phyloP scores from a whole-genome alignment of 2,888 invertebrate species.

The Malacosoma neustria region DNA sequence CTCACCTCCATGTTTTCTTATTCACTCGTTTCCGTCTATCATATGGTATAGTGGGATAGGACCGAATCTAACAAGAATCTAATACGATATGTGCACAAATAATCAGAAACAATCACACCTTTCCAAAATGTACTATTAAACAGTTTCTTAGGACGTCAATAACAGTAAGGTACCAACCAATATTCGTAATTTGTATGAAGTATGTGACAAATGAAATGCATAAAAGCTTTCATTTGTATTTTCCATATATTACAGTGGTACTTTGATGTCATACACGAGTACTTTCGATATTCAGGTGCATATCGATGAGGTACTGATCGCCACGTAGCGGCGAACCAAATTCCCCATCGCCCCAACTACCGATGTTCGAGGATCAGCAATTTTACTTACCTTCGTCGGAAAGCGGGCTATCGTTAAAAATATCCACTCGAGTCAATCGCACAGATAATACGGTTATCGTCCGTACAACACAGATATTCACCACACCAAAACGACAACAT shows the following conservation, averaged over 20 bases:
- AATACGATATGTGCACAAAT: slow-evolving; percentile 16
- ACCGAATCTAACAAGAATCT: slow-evolving; percentile 53
- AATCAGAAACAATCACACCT: not conserved
- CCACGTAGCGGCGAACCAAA: slow-evolving; percentile 56
- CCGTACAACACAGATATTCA: slow-evolving; percentile 72
- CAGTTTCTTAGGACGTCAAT: no score
- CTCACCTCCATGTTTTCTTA: slow-evolving; percentile 64
- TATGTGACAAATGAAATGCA: no score
- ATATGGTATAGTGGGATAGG: slow-evolving; percentile 62
- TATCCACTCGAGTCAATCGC: slow-evolving; percentile 66
- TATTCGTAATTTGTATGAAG: no score
- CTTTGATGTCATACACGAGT: no score
- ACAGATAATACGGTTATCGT: slow-evolving; percentile 72
- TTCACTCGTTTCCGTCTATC: slow-evolving; percentile 58
- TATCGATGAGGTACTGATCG: slow-evolving; percentile 38
- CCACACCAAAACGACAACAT: slow-evolving; percentile 74
- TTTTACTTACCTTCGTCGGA: slow-evolving; percentile 58
- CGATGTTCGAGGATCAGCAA: slow-evolving; percentile 33
- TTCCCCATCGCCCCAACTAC: slow-evolving; percentile 29
- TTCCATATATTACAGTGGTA: not conserved
- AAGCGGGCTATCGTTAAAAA: slow-evolving; percentile 56
- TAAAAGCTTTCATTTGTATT: not conserved
- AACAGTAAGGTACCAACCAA: no score
- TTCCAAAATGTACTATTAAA: no score
- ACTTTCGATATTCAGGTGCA: slow-evolving; percentile 41